These are phyloP conservation scores for Hypomecis punctinalis DNA, from an alignment of 2,888 invertebrate genomes.

Conservation along the genomic window DNA sequence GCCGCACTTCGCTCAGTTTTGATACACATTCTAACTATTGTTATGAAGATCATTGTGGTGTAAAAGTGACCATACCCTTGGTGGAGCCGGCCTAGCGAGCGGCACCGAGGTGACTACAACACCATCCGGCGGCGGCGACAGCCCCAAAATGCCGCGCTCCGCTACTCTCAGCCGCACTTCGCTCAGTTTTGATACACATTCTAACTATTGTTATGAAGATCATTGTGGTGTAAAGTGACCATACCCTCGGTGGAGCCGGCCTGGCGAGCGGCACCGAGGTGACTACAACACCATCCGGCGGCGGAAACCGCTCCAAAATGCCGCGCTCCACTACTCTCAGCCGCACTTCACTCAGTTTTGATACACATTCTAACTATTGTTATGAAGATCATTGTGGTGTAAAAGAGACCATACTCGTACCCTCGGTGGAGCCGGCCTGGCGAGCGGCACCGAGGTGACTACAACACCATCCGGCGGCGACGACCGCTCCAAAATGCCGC, in stretches of 20 bases:
- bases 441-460: constrained; percentile 57
- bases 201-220: no score
- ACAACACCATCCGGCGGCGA: constrained; percentile 64
- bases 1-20: no score
- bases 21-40: no score
- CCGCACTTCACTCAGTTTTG: no score
- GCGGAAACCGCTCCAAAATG: constrained; percentile 91
- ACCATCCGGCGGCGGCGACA: constrained; percentile 78
- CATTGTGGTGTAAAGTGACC: no score
- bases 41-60: no score
- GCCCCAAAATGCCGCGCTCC: constrained; percentile 94
- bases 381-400: no score
- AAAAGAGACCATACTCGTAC: constrained; percentile 63
- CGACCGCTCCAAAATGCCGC: constrained; percentile 92
- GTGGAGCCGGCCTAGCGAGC: constrained; percentile 70
- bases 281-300: no score
- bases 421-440: constrained; percentile 75
- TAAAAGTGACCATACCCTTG: constrained; percentile 65
- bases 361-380: no score
- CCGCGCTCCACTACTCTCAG: constrained; percentile 95
- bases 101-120: constrained; percentile 53
- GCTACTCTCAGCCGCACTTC: constrained; percentile 95
- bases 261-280: no score
- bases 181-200: constrained; percentile 83
- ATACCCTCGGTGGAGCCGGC: no score